These are phyloP conservation scores for Rhagonycha fulva DNA, from an alignment of 2,888 invertebrate genomes.

Conservation along the genomic window DNA sequence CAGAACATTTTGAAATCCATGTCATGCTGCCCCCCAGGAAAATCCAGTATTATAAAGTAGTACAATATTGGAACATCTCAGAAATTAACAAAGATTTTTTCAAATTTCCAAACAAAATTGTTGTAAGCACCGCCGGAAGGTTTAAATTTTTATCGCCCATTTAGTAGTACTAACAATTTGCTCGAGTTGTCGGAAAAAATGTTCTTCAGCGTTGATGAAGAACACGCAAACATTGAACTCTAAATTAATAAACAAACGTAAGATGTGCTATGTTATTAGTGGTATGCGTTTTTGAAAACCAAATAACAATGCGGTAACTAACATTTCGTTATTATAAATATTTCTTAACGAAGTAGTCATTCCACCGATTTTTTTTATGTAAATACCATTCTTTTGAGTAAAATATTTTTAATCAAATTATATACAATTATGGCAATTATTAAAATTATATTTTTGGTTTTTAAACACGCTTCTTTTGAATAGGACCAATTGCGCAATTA, in stretches of 20 bases:
- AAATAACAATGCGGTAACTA: not conserved
- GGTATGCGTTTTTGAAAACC: not conserved
- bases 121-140: not conserved
- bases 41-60: not conserved
- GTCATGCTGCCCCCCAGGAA: not conserved
- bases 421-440: not conserved
- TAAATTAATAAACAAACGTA: not conserved
- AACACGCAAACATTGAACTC: not conserved
- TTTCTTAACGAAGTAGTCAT: not conserved
- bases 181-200: not conserved
- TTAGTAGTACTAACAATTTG: not conserved
- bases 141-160: not conserved
- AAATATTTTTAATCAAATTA: not conserved
- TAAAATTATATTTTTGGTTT: not conserved
- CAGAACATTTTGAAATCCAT: not conserved
- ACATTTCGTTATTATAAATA: not conserved
- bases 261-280: not conserved
- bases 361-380: not conserved
- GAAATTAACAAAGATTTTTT: not conserved
- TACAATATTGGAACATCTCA: not conserved
- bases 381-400: not conserved
- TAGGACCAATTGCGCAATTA: not conserved
- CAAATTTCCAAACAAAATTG: not conserved
- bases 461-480: not conserved
- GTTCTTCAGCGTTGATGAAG: not conserved